Percentiles rank a stretch among this genome's conserved stretches.
These are phyloP conservation scores for Marasmarcha lunaedactyla DNA, from an alignment of 2,888 invertebrate species.

Conservation along the genomic window DNA sequence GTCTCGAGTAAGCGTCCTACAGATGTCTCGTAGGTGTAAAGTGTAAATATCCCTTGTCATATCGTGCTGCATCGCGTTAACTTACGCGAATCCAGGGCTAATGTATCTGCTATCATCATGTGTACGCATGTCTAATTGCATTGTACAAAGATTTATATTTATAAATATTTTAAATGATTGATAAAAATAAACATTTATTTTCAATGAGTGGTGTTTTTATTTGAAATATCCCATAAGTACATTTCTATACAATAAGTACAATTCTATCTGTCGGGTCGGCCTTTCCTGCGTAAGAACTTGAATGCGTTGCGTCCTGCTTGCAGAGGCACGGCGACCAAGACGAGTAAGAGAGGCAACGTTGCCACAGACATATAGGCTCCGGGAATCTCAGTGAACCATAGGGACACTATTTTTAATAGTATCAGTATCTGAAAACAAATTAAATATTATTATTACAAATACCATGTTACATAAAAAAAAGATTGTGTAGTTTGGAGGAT, in stretches of 20 bases:
- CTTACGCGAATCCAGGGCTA: conserved; percentile 37
- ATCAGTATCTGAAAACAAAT: conserved; percentile 27
- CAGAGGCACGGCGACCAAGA: conserved; percentile 31
- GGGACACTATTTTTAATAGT: conserved; percentile 23
- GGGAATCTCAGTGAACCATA: conserved; percentile 32
- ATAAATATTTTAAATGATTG: conserved; percentile 65
- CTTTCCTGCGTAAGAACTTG: background rate
- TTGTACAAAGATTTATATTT: conserved; percentile 69
- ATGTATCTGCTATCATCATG: conserved; percentile 34
- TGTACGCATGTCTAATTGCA: conserved; percentile 49
- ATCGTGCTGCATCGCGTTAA: too few relatives aligned
- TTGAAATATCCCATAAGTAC: conserved; percentile 4
- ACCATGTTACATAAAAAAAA: too few relatives aligned
- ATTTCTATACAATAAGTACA: background rate
- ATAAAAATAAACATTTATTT: conserved; percentile 66
- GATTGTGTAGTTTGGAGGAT: too few relatives aligned
- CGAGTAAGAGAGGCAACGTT: conserved; percentile 24
- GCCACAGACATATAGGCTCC: conserved; percentile 21
- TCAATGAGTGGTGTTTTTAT: conserved; percentile 40
- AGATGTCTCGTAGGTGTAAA: conserved; percentile 16
- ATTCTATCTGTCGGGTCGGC: background rate
- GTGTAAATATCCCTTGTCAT: conserved; percentile 38
- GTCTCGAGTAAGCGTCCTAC: conserved; percentile 20
- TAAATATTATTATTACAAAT: too few relatives aligned
- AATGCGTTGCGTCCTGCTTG: conserved; percentile 30